Conservation (phyloP, 2,797 vertebrate species). For the Knipowitschia caucasica region DNA sequence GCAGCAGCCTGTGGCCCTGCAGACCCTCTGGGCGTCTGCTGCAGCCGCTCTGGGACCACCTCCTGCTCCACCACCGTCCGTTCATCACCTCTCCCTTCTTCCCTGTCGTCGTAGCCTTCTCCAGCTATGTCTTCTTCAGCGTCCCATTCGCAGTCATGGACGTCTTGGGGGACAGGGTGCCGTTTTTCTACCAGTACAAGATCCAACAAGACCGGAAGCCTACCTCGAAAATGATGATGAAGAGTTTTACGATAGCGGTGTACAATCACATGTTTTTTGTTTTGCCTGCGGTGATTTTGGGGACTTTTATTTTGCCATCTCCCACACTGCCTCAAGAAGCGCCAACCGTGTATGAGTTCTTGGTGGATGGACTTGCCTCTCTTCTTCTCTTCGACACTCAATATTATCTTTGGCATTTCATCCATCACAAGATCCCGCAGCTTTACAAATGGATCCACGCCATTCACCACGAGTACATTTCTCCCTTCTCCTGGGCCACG, state of each 20-base stretch:
- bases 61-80: slow-evolving; percentile 55
- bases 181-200: slow-evolving; percentile 68
- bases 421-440: slow-evolving; percentile 71
- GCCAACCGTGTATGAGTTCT: slow-evolving; percentile 57
- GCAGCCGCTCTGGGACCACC: slow-evolving; percentile 68
- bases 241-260: slow-evolving; percentile 53
- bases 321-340: slow-evolving; percentile 53
- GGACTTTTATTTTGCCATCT: slow-evolving; percentile 47
- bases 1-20: slow-evolving; percentile 35
- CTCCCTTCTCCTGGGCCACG: slow-evolving; percentile 74
- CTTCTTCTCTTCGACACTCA: slow-evolving; percentile 75
- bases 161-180: slow-evolving; percentile 63
- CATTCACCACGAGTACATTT: slow-evolving; percentile 70
- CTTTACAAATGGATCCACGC: slow-evolving; percentile 75
- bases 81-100: slow-evolving; percentile 69
- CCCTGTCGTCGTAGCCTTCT: slow-evolving; percentile 66
- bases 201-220: slow-evolving; percentile 69
- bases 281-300: slow-evolving; percentile 53
- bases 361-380: slow-evolving; percentile 54
- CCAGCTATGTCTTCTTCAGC: slow-evolving; percentile 72
- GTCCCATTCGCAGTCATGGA: slow-evolving; percentile 69
- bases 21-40: slow-evolving; percentile 49
- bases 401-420: slow-evolving; percentile 72
- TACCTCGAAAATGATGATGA: slow-evolving; percentile 63
- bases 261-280: slow-evolving; percentile 73